A percentile compares a stretch with the other conserved stretches of the same genome.
Conservation (phyloP, 2,888 invertebrate species). For the Schizaphis graminum region DNA sequence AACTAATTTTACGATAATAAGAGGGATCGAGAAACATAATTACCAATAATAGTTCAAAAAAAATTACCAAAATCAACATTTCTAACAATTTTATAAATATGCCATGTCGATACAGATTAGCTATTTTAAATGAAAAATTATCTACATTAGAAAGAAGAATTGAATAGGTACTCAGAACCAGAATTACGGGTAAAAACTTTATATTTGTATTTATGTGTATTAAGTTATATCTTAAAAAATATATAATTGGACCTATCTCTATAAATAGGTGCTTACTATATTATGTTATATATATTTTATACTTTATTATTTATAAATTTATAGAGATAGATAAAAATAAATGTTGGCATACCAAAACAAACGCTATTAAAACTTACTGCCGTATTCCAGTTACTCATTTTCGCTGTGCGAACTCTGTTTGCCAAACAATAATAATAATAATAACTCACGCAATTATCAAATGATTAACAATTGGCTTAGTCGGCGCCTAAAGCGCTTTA, state of each 20-base stretch:
- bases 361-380: not conserved
- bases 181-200: slow-evolving; percentile 88
- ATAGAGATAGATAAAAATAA: not conserved
- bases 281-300: not conserved
- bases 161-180: slow-evolving; percentile 97
- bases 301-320: not conserved
- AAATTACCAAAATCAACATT: too few species aligned
- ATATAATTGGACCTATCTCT: not conserved
- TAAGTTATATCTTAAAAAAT: slow-evolving; percentile 23
- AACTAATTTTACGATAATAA: too few species aligned
- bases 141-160: slow-evolving; percentile 96
- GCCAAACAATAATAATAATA: slow-evolving; percentile 37
- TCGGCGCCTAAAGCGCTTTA: not conserved
- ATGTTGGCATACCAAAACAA: not conserved
- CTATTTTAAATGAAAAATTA: slow-evolving; percentile 94
- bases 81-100: slow-evolving; percentile 78
- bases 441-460: slow-evolving; percentile 5
- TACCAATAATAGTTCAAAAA: too few species aligned
- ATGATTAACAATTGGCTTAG: slow-evolving; percentile 29
- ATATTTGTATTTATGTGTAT: not conserved
- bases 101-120: slow-evolving; percentile 95
- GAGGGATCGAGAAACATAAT: too few species aligned
- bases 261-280: not conserved
- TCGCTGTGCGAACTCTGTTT: not conserved
- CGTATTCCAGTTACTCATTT: not conserved